Conservation (phyloP, 2,113 vertebrate genomes). For the Xiphias gladius region DNA sequence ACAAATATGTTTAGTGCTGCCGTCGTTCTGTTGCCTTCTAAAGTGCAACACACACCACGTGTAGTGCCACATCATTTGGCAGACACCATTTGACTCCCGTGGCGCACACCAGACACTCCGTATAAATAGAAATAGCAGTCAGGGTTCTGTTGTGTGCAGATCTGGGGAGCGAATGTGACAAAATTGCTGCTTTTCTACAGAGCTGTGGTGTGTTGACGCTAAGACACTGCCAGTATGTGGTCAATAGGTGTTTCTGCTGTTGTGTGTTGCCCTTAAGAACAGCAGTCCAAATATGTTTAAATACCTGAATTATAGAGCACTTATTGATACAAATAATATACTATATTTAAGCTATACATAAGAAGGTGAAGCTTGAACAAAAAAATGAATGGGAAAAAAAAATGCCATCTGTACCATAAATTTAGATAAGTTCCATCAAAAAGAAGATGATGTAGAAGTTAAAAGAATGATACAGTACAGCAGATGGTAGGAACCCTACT, state of each 20-base stretch:
- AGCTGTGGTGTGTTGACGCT: background rate
- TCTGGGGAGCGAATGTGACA: background rate
- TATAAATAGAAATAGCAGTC: background rate
- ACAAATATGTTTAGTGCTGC: background rate
- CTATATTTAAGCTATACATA: background rate
- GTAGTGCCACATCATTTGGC: background rate
- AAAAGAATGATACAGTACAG: constrained; percentile 1
- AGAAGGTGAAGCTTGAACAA: no score
- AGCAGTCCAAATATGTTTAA: background rate
- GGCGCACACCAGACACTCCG: background rate
- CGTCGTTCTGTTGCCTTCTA: background rate
- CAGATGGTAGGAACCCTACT: background rate
- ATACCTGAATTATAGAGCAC: background rate
- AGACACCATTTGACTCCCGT: background rate
- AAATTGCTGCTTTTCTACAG: background rate
- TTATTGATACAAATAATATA: background rate
- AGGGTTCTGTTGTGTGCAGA: background rate
- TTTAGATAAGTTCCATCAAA: background rate
- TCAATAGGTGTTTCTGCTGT: background rate
- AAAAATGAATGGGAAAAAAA: no score
- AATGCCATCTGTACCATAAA: background rate
- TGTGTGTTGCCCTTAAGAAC: constrained; percentile 6
- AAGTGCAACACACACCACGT: background rate
- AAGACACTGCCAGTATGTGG: background rate
- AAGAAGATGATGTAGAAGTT: background rate